Percentiles rank a stretch among this genome's conserved stretches.
phyloP scores from a whole-genome alignment of 1,140 invertebrate genomes.

The Euborellia annulipes region DNA sequence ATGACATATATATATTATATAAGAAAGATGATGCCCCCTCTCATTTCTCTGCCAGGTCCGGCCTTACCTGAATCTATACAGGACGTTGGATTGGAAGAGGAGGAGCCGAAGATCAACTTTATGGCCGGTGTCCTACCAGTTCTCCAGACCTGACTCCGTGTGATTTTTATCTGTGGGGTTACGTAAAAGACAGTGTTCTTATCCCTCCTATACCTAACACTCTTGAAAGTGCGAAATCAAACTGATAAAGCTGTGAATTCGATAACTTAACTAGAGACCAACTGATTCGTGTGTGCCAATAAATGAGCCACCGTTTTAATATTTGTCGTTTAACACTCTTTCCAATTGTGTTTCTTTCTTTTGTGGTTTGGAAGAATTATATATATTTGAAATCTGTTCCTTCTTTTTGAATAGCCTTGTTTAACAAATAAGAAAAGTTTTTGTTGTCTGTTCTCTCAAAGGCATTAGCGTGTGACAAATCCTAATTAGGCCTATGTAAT shows the following conservation, averaged over 20 bases:
- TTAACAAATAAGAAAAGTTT: no score
- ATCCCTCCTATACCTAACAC: slow-evolving; percentile 3
- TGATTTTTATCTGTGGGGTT: slow-evolving; percentile 18
- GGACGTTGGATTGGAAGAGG: slow-evolving; percentile 1
- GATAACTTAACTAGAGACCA: neutral
- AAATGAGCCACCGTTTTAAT: neutral
- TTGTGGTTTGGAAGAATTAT: neutral
- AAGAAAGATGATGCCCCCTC: no score
- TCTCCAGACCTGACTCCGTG: slow-evolving; percentile 15
- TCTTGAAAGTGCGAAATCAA: slow-evolving; percentile 2
- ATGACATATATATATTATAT: no score
- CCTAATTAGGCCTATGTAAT: no score
- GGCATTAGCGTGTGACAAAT: no score
- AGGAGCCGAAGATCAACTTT: neutral
- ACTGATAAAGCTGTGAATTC: slow-evolving; percentile 1
- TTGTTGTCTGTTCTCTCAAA: no score
- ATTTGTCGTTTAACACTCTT: neutral
- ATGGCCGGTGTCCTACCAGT: slow-evolving; percentile 1
- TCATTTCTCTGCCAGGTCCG: no score
- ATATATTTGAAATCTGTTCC: slow-evolving; percentile 2
- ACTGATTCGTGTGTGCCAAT: slow-evolving; percentile 4
- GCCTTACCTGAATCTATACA: no score
- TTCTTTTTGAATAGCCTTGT: neutral
- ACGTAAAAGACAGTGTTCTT: slow-evolving; percentile 15
- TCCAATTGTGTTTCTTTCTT: neutral